Evolutionary conservation across 2,797 vertebrate genomes (phyloP).

Genomic region (Gadopsis bispinosus): DNA sequence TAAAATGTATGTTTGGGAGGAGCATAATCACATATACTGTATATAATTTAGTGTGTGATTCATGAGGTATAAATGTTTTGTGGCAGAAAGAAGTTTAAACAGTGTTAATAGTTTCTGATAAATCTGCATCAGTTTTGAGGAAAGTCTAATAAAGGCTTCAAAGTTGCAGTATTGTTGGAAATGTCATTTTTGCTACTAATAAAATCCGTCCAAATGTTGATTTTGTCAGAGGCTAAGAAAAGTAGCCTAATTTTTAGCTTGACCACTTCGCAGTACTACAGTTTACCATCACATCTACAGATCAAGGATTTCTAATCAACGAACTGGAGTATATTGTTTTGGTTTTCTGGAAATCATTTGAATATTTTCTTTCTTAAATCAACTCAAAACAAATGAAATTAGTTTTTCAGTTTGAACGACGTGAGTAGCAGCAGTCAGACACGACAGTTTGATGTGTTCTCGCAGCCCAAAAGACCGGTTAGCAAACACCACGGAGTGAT

Average conservation of each 20-base stretch:
- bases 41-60: constrained; percentile 13
- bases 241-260: background rate
- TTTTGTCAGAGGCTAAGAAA: constrained; percentile 4
- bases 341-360: background rate
- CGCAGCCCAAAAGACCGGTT: background rate
- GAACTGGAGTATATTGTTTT: background rate
- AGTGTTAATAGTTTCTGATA: constrained; percentile 1
- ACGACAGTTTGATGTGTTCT: background rate
- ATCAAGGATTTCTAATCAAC: background rate
- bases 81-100: constrained; percentile 12
- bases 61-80: constrained; percentile 49
- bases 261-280: background rate
- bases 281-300: constrained; percentile 2
- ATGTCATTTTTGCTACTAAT: background rate
- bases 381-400: background rate
- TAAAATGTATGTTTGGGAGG: constrained; percentile 12
- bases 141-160: constrained; percentile 5
- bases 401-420: background rate
- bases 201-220: constrained; percentile 15
- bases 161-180: constrained; percentile 6
- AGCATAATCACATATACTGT: background rate
- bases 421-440: background rate
- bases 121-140: constrained; percentile 5
- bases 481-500: background rate
- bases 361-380: background rate